Conservation (phyloP, 2,797 vertebrate species). For the Parambassis ranga region DNA sequence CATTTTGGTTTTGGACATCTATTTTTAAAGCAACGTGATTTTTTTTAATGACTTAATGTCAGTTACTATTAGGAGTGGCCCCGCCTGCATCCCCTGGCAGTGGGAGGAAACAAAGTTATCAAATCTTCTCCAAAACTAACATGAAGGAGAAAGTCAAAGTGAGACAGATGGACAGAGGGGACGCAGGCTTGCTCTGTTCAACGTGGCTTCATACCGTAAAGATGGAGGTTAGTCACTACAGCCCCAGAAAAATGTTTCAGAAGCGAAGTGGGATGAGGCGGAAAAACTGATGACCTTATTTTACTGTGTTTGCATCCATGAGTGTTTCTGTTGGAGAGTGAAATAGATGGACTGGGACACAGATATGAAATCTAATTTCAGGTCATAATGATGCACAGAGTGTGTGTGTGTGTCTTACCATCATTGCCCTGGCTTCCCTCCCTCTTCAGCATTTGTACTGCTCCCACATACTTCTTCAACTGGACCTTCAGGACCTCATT, state of each 20-base stretch:
- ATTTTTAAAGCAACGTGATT: slow-evolving; percentile 20
- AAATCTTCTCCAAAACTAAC: slow-evolving; percentile 14
- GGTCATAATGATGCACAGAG: slow-evolving; percentile 16
- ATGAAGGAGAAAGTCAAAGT: not conserved
- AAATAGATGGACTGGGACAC: slow-evolving; percentile 48
- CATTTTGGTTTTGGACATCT: not conserved
- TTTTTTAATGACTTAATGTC: not conserved
- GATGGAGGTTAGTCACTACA: slow-evolving; percentile 4
- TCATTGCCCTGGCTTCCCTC: slow-evolving; percentile 88
- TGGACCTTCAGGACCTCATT: slow-evolving; percentile 99
- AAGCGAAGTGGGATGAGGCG: slow-evolving; percentile 13
- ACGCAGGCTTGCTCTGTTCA: slow-evolving; percentile 2
- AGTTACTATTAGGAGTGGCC: not conserved
- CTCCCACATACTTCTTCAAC: slow-evolving; percentile 97
- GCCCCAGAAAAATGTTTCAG: slow-evolving; percentile 14
- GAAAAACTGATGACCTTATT: slow-evolving; percentile 42
- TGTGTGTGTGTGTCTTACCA: slow-evolving; percentile 78
- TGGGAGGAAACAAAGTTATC: slow-evolving; percentile 46
- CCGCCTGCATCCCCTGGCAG: slow-evolving; percentile 31
- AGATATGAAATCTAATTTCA: slow-evolving; percentile 45
- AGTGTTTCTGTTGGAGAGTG: slow-evolving; percentile 25
- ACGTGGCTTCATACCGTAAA: not conserved
- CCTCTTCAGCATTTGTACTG: slow-evolving; percentile 99
- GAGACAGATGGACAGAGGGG: not conserved
- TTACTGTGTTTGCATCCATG: slow-evolving; percentile 16